Percentiles rank a stretch among this genome's conserved stretches.
These are phyloP conservation scores for Aspidapion aeneum DNA, from an alignment of 2,888 invertebrate genomes.

Conservation along the genomic window DNA sequence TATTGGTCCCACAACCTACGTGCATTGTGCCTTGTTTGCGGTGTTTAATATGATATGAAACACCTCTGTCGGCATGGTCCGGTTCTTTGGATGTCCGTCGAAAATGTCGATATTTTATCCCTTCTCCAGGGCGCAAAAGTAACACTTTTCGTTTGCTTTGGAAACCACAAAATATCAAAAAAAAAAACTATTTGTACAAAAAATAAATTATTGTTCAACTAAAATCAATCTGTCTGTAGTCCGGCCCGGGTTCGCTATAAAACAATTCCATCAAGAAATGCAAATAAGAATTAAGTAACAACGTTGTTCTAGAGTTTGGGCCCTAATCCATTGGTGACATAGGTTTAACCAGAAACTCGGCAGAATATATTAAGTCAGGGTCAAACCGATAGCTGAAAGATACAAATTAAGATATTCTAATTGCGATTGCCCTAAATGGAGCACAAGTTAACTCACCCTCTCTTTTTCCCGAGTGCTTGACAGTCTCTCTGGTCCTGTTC, in stretches of 20 bases:
- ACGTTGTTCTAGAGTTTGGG: not conserved
- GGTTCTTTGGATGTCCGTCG: no score
- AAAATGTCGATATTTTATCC: no score
- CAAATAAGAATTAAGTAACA: not conserved
- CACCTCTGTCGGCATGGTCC: no score
- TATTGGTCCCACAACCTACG: no score
- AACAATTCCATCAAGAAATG: not conserved
- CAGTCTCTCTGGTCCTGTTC: slow-evolving; percentile 12
- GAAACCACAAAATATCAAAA: no score
- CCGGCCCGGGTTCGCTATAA: not conserved
- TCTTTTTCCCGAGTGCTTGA: slow-evolving; percentile 12
- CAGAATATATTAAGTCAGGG: slow-evolving; percentile 46
- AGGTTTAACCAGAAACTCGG: slow-evolving; percentile 32
- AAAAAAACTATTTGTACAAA: no score
- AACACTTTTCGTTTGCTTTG: no score
- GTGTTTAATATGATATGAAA: no score
- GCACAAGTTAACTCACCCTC: slow-evolving; percentile 41
- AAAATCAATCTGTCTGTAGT: not conserved
- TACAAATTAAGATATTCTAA: slow-evolving; percentile 73
- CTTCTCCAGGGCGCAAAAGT: no score
- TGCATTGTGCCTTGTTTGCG: no score
- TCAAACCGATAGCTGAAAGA: slow-evolving; percentile 51
- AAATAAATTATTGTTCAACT: not conserved
- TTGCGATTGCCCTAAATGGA: slow-evolving; percentile 39
- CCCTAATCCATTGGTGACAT: slow-evolving; percentile 2